Base-by-base conservation (phyloP, 2,888 invertebrate genomes). In the Drosophila tripunctata region DNA sequence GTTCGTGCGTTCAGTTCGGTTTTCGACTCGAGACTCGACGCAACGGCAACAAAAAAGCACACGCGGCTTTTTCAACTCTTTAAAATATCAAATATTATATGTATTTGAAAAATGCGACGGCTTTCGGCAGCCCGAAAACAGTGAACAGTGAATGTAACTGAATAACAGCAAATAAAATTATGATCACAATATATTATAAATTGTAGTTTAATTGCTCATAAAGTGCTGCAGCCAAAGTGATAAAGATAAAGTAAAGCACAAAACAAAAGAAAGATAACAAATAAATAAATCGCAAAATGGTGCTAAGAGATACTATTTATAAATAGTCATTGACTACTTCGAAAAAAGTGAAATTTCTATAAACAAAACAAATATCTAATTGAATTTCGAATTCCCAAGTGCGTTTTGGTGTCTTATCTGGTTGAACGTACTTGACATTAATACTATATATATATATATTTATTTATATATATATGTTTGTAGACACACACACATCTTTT, bases 1-100 rank as follows among this genome's bases (percentile, higher is more conserved):
- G 30, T 55, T 71, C 55, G 64, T 54, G 60, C 52, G 61, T 61
- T 84, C 52, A 84, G 83, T 84, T 84, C 87, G 87, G 72, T 86
- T 77, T 77, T 84, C 56, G 87, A 70, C 77, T 75, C 78, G 75
- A 79, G 66, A 61, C 73, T 61, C 70, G 57, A 74, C 73, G 61
- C 73, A 73, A 22, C 57, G 66, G 38, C 54, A 14, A 43, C 54
- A 14, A 43, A 33, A 10, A 8, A 10, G 10, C 44, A 48, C 40
- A 45, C 51, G 68, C 67, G 74, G 47, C 47, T 52, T 54, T 62
- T 66, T 50, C 4, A 67, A 65, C 48, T 47, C 36, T 40, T 61
- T 40, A 12, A 21, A 44, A 62, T 27, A 27, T 27, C 27, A 27
- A 54, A 44, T 56, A n/a, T n/a, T n/a, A n/a, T n/a, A 65, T 47